Conservation (phyloP, 2,888 invertebrate genomes). For the Eristalis tenax region DNA sequence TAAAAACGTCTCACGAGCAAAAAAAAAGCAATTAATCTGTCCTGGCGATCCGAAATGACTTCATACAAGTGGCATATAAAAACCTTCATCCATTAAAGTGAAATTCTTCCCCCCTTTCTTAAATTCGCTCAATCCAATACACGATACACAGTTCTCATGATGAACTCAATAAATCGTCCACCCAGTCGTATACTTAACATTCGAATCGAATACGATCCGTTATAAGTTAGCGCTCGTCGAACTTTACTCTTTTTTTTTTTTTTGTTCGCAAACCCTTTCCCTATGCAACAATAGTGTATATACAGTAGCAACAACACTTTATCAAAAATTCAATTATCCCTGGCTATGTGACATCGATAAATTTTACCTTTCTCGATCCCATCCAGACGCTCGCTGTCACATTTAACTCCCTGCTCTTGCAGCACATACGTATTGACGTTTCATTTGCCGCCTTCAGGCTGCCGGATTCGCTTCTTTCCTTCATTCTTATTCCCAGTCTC, state of each 20-base stretch:
- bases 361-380: constrained; percentile 63
- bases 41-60: constrained; percentile 4
- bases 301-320: constrained; percentile 50
- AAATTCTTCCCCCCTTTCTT: constrained; percentile 3
- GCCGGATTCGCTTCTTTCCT: background rate
- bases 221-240: constrained; percentile 37
- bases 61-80: constrained; percentile 17
- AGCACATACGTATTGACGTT: background rate
- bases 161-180: constrained; percentile 62
- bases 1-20: background rate
- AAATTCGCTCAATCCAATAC: background rate
- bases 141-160: constrained; percentile 16
- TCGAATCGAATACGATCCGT: constrained; percentile 34
- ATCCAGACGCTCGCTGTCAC: constrained; percentile 49
- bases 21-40: constrained; percentile 27
- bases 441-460: background rate
- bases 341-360: constrained; percentile 66
- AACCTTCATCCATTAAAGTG: constrained; percentile 20
- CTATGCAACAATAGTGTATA: constrained; percentile 2
- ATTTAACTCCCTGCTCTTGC: constrained; percentile 20
- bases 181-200: constrained; percentile 63
- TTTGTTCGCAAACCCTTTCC: constrained; percentile 1
- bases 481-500: background rate
- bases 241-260: constrained; percentile 8
- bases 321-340: constrained; percentile 71